These are phyloP conservation scores for Lamproptera curius DNA, from an alignment of 2,888 invertebrate species.

Conservation along the genomic window DNA sequence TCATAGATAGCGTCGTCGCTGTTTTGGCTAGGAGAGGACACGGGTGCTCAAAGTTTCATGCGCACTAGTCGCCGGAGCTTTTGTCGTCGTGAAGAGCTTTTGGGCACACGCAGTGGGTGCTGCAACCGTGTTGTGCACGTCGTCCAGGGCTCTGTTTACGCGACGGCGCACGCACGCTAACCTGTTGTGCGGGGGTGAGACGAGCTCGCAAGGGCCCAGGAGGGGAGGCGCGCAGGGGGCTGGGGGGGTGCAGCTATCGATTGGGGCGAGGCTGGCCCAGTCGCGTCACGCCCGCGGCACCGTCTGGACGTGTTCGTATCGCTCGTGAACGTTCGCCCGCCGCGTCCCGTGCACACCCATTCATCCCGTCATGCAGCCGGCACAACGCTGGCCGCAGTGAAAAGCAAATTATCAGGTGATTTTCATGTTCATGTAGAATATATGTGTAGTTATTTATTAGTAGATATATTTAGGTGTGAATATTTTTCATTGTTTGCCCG, in stretches of 20 bases:
- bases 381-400: constrained; percentile 50
- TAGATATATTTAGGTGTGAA: constrained; percentile 8
- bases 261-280: constrained; percentile 54
- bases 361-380: constrained; percentile 54
- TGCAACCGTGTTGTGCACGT: constrained; percentile 24
- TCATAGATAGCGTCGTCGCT: not conserved
- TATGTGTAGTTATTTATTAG: no score
- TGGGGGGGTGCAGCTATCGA: constrained; percentile 43
- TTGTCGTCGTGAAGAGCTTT: constrained; percentile 1
- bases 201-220: constrained; percentile 33
- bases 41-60: no score
- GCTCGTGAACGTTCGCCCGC: constrained; percentile 29
- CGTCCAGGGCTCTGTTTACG: constrained; percentile 34
- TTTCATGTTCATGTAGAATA: constrained; percentile 7
- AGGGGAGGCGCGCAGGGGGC: constrained; percentile 12
- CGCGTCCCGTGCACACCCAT: constrained; percentile 24
- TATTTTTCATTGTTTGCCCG: constrained; percentile 11
- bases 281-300: constrained; percentile 32
- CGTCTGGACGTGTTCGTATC: constrained; percentile 25
- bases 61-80: not conserved
- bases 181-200: constrained; percentile 55
- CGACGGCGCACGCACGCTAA: constrained; percentile 64
- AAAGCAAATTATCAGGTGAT: constrained; percentile 50
- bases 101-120: not conserved
- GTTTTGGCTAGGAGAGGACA: not conserved